Conservation (phyloP, 2,888 invertebrate genomes). For the Zhengitettix transpicula region DNA sequence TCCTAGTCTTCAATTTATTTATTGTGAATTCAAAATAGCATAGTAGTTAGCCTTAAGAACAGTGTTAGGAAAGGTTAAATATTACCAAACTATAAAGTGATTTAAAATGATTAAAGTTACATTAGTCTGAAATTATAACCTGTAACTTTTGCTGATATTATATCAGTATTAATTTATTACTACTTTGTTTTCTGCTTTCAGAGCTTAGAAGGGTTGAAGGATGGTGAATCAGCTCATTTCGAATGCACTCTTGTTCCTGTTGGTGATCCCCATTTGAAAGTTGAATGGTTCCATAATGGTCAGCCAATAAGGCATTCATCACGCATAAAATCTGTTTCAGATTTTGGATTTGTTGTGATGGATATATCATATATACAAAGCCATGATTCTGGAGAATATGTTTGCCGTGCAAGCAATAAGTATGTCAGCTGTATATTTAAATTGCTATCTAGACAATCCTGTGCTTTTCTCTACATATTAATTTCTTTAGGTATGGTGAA, state of each 20-base stretch:
- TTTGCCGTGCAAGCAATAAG: conserved; percentile 81
- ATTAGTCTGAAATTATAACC: neutral
- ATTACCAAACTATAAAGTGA: neutral
- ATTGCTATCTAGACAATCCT: neutral
- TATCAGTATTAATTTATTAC: neutral
- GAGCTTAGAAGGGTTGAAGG: conserved; percentile 67
- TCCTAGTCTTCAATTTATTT: too few relatives aligned
- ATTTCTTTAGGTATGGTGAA: conserved; percentile 47
- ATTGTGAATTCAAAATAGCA: too few relatives aligned
- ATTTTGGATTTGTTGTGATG: conserved; percentile 87
- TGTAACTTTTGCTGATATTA: neutral
- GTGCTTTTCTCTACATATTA: neutral
- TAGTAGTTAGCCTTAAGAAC: too few relatives aligned
- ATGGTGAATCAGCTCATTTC: conserved; percentile 87
- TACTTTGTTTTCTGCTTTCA: conserved; percentile 27
- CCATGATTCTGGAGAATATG: conserved; percentile 85
- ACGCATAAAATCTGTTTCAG: conserved; percentile 82
- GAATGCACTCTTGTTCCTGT: conserved; percentile 89
- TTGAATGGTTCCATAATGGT: conserved; percentile 95
- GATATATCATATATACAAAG: conserved; percentile 88
- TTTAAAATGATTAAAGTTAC: neutral
- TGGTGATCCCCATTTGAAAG: conserved; percentile 82
- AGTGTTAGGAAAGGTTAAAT: too few relatives aligned
- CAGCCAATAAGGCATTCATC: conserved; percentile 75
- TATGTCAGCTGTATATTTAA: conserved; percentile 15